Evolutionary conservation across 2,797 vertebrate genomes (phyloP), one percentile per base, ranked within the genome.

Genomic region (Jordanella pulchra): DNA sequence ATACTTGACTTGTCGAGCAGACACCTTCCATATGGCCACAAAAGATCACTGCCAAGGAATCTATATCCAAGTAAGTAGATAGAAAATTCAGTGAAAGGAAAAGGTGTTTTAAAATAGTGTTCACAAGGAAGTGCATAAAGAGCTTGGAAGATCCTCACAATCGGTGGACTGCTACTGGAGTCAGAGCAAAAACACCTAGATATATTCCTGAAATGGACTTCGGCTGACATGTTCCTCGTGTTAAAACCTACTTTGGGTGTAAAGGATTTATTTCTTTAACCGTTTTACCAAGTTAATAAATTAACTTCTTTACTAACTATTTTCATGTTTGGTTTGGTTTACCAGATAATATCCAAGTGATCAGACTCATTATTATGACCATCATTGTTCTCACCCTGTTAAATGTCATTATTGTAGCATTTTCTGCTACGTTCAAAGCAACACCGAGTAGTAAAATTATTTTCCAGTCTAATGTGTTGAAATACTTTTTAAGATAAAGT

Each of bases 401-500:
- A 74, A 65, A 68, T 61, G 64, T 42, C 15, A 39, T 84, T 71
- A 60, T 60, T 30, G 79, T 55, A 61, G 42, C 48, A 18, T 35
- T 56, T 53, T 73, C 67, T 78, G 66, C 67, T 80, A 70, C 65
- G 54, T 80, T 75, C 48, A 70, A 72, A 44, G 73, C 65, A 63
- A 45, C 55, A 69, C 14, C 12, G 28, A 76, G 51, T 45, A 73
- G 65, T 65, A 32, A 58, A 50, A 50, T 70, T 65, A 27, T 65
- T 75, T 69, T 64, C 42, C 71, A 69, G 53, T 72, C 44, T 65
- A 53, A 68, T 67, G 69, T 73, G 70, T 35, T 67, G 47, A 74
- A 65, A 42, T 39, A 60, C 35, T 69, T 61, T 83, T 50, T 39
- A 44, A 61, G 65, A 73, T 72, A 54, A 58, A 73, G 63, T 79